These are phyloP conservation scores for Ptychoptera contaminata DNA, from an alignment of 2,888 invertebrate species.

Conservation along the genomic window DNA sequence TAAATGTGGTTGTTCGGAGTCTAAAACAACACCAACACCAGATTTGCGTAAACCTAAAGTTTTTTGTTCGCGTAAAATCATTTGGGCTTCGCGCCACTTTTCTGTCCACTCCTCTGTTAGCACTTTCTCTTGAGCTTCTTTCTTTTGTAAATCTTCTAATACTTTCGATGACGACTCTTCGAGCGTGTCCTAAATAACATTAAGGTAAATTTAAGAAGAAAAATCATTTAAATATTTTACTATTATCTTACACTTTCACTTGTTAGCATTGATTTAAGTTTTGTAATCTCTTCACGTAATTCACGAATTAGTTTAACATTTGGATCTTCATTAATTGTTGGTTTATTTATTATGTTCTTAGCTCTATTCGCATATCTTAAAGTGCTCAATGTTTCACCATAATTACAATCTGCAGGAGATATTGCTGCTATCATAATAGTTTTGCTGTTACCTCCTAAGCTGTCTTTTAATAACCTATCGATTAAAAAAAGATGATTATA, in stretches of 20 bases:
- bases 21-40: conserved; percentile 73
- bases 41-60: conserved; percentile 75
- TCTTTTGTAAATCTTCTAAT: conserved; percentile 71
- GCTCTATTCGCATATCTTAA: conserved; percentile 77
- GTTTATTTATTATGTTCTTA: conserved; percentile 82
- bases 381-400: conserved; percentile 74
- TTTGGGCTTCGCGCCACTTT: conserved; percentile 83
- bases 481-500: not conserved
- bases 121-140: conserved; percentile 79
- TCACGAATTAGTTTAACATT: conserved; percentile 78
- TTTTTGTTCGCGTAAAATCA: conserved; percentile 74
- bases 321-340: conserved; percentile 78
- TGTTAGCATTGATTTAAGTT: conserved; percentile 57
- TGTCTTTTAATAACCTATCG: conserved; percentile 55
- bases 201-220: not conserved
- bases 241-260: conserved; percentile 41
- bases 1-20: conserved; percentile 83
- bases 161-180: conserved; percentile 47
- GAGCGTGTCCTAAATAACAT: conserved; percentile 29
- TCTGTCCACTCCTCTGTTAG: conserved; percentile 87
- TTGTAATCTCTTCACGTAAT: conserved; percentile 69
- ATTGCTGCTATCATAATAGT: conserved; percentile 83
- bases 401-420: conserved; percentile 71
- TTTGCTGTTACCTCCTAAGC: conserved; percentile 77
- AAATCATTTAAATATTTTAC: conserved; percentile 2